These are phyloP conservation scores for Nephrotoma guestfalica DNA, from an alignment of 2,888 invertebrate genomes.

Conservation along the genomic window DNA sequence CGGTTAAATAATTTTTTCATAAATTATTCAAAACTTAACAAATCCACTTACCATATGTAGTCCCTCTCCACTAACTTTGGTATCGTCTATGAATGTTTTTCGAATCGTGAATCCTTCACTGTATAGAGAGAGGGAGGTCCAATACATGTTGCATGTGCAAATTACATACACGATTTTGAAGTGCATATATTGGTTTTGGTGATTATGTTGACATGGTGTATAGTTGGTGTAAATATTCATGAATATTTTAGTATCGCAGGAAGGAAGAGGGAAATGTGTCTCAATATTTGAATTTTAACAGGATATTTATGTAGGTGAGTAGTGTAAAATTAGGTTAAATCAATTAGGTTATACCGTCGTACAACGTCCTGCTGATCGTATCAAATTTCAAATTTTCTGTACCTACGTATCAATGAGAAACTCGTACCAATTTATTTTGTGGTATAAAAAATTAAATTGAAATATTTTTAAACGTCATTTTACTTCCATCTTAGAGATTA, in stretches of 20 bases:
- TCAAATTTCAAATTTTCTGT: not conserved
- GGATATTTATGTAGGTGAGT: no score
- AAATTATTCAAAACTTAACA: not conserved
- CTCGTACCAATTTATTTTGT: no score
- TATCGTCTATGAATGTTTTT: no score
- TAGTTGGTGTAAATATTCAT: not conserved
- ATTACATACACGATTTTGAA: not conserved
- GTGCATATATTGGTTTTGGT: not conserved
- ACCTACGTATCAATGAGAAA: no score
- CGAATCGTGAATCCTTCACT: no score
- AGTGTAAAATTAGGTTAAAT: no score
- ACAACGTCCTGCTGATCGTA: not conserved
- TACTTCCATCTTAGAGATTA: no score
- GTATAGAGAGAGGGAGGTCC: not conserved
- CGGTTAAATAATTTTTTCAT: not conserved
- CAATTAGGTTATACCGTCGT: not conserved
- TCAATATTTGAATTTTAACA: no score
- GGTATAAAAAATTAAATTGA: no score
- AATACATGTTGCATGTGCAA: not conserved
- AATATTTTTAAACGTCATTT: no score
- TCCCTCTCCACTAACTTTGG: no score
- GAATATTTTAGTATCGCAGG: not conserved
- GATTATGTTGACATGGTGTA: not conserved
- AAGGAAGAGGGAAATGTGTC: no score
- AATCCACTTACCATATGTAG: not conserved